A percentile compares a stretch with the other conserved stretches of the same genome.
These are phyloP conservation scores for Trialeurodes vaporariorum DNA, from an alignment of 1,140 invertebrate species.

Conservation along the genomic window DNA sequence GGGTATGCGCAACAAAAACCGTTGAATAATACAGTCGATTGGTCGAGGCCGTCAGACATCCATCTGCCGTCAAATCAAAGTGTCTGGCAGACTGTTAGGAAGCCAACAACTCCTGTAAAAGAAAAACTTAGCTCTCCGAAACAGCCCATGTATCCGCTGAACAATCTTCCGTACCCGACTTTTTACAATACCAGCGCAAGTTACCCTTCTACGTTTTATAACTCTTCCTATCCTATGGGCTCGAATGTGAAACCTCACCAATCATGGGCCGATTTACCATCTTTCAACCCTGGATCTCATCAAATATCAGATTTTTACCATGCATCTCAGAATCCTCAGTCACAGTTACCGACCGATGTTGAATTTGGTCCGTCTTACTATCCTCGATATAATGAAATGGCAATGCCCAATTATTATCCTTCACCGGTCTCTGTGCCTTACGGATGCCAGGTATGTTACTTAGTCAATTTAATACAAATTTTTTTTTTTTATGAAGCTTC, in stretches of 20 bases:
- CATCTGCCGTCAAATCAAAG: too few relatives aligned
- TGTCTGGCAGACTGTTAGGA: too few relatives aligned
- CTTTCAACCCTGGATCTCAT: not conserved
- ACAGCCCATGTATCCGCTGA: not conserved
- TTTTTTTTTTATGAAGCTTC: too few relatives aligned
- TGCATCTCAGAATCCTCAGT: not conserved
- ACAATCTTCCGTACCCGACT: not conserved
- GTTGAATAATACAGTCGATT: too few relatives aligned
- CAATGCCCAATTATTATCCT: not conserved
- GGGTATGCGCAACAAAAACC: too few relatives aligned
- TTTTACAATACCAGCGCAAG: not conserved
- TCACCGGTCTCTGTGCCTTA: not conserved
- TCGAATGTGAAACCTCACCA: not conserved
- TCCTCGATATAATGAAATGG: not conserved
- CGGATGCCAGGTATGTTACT: not conserved
- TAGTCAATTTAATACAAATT: too few relatives aligned
- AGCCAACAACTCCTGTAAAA: too few relatives aligned
- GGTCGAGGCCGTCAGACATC: too few relatives aligned
- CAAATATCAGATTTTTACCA: not conserved
- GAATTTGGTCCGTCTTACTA: not conserved
- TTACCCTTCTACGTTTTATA: not conserved
- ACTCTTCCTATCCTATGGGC: not conserved
- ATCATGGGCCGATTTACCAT: not conserved
- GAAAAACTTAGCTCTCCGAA: too few relatives aligned
- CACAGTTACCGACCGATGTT: not conserved